Evolutionary conservation across 2,888 invertebrate genomes (phyloP).

Genomic region (Ecliptopera silaceata): DNA sequence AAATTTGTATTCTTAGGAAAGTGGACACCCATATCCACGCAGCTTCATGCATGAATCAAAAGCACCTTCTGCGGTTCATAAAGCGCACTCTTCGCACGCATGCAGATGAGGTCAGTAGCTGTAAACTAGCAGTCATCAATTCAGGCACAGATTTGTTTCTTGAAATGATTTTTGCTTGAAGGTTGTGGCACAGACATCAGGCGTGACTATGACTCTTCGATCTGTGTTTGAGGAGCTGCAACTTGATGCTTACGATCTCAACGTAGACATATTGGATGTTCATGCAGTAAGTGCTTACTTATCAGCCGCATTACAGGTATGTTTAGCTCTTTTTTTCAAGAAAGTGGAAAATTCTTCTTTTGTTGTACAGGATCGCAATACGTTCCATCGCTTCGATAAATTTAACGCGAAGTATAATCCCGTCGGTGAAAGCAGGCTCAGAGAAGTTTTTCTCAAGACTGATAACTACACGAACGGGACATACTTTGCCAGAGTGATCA

Average conservation of each 20-base stretch:
- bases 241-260: slow-evolving; percentile 97
- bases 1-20: slow-evolving; percentile 73
- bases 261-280: slow-evolving; percentile 98
- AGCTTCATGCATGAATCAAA: slow-evolving; percentile 99
- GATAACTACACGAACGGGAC: slow-evolving; percentile 98
- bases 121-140: not conserved
- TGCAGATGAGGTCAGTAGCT: slow-evolving; percentile 83
- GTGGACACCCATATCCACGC: slow-evolving; percentile 99
- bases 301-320: too few species aligned
- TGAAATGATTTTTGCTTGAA: not conserved
- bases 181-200: slow-evolving; percentile 59
- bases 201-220: slow-evolving; percentile 90
- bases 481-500: slow-evolving; percentile 97
- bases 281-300: slow-evolving; percentile 88
- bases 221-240: slow-evolving; percentile 97
- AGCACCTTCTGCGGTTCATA: slow-evolving; percentile 97
- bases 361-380: slow-evolving; percentile 90
- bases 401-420: slow-evolving; percentile 99
- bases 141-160: not conserved
- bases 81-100: slow-evolving; percentile 96
- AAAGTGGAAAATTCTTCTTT: slow-evolving; percentile 47
- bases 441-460: slow-evolving; percentile 99
- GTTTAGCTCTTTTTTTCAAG: too few species aligned
- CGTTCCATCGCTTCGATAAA: slow-evolving; percentile 99
- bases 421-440: slow-evolving; percentile 95